Conservation (phyloP, 2,113 vertebrate species). For the Columba livia region DNA sequence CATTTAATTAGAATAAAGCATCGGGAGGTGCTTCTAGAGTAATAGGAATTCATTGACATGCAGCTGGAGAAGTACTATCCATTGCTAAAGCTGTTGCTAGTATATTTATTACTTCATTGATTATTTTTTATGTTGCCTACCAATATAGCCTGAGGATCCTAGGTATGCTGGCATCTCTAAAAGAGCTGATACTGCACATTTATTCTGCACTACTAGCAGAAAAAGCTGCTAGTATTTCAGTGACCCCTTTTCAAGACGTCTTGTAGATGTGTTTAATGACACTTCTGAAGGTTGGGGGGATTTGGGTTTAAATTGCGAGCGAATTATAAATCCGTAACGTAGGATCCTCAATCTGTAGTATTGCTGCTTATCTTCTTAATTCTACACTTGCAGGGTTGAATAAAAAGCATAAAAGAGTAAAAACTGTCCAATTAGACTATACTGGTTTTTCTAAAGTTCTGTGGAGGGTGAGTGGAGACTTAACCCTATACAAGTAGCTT, state of each 20-base stretch:
- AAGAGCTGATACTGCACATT: not conserved
- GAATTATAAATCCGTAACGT: not conserved
- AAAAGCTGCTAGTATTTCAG: not conserved
- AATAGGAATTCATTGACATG: not conserved
- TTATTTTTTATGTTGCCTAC: not conserved
- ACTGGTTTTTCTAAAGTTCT: not conserved
- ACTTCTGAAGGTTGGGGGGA: not conserved
- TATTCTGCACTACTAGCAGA: not conserved
- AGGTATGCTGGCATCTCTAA: not conserved
- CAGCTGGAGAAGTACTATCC: not conserved
- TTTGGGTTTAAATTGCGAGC: not conserved
- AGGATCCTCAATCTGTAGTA: not conserved
- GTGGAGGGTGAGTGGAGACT: not conserved
- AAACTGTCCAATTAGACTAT: not conserved
- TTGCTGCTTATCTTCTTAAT: not conserved
- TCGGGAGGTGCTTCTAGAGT: not conserved
- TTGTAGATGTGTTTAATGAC: not conserved
- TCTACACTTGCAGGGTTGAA: not conserved
- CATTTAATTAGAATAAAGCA: not conserved
- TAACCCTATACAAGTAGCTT: not conserved
- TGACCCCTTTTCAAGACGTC: not conserved
- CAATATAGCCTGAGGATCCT: not conserved
- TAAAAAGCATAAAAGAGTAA: not conserved
- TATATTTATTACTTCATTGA: not conserved
- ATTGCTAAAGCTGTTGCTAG: not conserved